A percentile compares a stretch with the other conserved stretches of the same genome.
Evolutionary conservation across 2,797 vertebrate genomes (phyloP).

Genomic region (Galago senegalensis): DNA sequence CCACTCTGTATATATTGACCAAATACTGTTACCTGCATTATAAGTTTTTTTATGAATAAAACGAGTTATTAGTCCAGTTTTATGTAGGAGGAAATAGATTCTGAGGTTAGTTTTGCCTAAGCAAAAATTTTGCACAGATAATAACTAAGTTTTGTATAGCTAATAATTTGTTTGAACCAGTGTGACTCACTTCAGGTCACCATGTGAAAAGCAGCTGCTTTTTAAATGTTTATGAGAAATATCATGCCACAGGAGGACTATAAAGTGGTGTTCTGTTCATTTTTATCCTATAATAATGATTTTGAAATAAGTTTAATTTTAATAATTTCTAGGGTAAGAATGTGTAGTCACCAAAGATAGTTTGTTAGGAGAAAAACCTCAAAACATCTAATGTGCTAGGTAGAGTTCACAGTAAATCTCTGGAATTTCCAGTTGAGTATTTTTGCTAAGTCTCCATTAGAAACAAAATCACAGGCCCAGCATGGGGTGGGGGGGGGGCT

Average conservation of each 20-base stretch:
- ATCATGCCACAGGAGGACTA: neutral
- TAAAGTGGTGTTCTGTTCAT: conserved; percentile 47
- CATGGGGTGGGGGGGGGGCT: no score
- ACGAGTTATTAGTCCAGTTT: conserved; percentile 37
- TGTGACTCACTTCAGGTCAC: conserved; percentile 49
- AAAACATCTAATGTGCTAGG: conserved; percentile 5
- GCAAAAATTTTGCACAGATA: neutral
- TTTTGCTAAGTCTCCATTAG: conserved; percentile 41
- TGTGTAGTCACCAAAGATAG: neutral
- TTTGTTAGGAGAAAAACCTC: neutral
- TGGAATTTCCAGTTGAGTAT: conserved; percentile 33
- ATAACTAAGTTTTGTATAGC: neutral
- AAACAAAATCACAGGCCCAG: neutral
- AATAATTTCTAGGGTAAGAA: conserved; percentile 61
- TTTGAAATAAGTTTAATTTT: conserved; percentile 62
- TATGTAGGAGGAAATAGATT: conserved; percentile 55
- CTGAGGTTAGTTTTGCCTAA: conserved; percentile 13
- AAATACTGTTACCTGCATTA: neutral
- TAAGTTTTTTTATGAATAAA: conserved; percentile 35
- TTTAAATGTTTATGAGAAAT: conserved; percentile 19
- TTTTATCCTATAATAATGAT: conserved; percentile 63
- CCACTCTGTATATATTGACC: neutral
- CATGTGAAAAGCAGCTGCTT: neutral
- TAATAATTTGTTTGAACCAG: conserved; percentile 48
- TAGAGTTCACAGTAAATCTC: conserved; percentile 39